A percentile compares a stretch with the other conserved stretches of the same genome.
Conservation (phyloP, 2,113 vertebrate species). For the Crotalus horridus region DNA sequence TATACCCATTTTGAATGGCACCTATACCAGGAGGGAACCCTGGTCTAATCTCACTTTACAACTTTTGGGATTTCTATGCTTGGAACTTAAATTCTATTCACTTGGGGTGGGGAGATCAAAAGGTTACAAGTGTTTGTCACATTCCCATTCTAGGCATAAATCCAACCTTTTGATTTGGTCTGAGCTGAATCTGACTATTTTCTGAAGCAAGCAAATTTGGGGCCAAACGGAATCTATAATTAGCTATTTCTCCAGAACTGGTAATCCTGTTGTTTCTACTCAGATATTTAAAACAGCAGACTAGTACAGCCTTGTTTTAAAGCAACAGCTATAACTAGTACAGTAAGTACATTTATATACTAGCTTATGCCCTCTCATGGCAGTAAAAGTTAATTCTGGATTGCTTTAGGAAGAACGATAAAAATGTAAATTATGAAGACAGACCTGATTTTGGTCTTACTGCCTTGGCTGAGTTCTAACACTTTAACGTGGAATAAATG, state of each 20-base stretch:
- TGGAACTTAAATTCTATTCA: neutral
- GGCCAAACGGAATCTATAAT: neutral
- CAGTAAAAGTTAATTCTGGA: constrained; percentile 58
- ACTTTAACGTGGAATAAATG: constrained; percentile 67
- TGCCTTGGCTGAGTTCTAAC: constrained; percentile 61
- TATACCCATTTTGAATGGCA: neutral
- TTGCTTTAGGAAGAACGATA: constrained; percentile 68
- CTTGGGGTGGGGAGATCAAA: neutral
- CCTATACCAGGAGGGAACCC: neutral
- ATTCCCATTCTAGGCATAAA: neutral
- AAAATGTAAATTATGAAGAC: constrained; percentile 67
- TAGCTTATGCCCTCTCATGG: constrained; percentile 55
- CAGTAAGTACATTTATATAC: constrained; percentile 39
- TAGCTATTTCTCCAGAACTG: neutral
- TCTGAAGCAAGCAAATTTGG: neutral
- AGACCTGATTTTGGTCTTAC: constrained; percentile 65
- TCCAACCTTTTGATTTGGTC: neutral
- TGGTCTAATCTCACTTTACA: neutral
- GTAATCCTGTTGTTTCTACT: neutral
- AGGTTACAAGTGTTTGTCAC: neutral
- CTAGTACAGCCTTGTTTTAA: constrained; percentile 34
- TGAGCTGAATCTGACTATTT: neutral
- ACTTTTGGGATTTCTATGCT: neutral
- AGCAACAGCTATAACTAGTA: constrained; percentile 19
- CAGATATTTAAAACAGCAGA: constrained; percentile 9